Base-by-base conservation (phyloP, 2,888 invertebrate genomes). In the Megamerina dolium region DNA sequence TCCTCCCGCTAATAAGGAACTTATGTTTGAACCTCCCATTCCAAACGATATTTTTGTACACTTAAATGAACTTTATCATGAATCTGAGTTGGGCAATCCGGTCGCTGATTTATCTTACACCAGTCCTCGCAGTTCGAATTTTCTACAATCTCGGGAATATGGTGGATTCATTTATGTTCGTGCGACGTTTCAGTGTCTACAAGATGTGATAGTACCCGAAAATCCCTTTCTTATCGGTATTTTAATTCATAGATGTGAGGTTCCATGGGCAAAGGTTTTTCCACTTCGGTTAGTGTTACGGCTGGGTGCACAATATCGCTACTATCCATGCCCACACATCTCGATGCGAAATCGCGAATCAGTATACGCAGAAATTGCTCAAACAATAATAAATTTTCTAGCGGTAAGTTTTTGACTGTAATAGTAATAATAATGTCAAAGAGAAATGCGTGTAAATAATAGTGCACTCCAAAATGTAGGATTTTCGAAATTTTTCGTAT, bases 321-420 rank as follows among this genome's bases (percentile, higher is more conserved):
- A 87, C 63, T 91, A 91, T 70, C 90, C 90, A 1, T 85, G 86
- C 61, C 87, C 89, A 2, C 73, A 90, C 49, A 81, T 90, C 37
- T 87, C 87, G 14, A 80, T 85, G 14, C 75, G 87, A 18, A 78
- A 82, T 60, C 74, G 90, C 12, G 83, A 85, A 53, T 82, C 89
- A 1, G 83, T 89, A 5, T 91, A 84, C 65, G 84, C 80, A 21
- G 89, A 90, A 73, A 85, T 90, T 45, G 88, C 89, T 1, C 88
- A 89, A 64, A 90, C 90, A 9, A 87, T 91, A 47, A 87, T 91
- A 70, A 89, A 87, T 73, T 77, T 91, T 41, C 71, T 90, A 52
- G 88, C 87, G 9, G 77, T 77, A 64, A 71, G 73, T 70, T 8
- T 5, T 3, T 16, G 3, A 23, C n/a, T n/a, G n/a, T n/a, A n/a